Conservation (phyloP, 1,140 invertebrate genomes). For the Cherax destructor region DNA sequence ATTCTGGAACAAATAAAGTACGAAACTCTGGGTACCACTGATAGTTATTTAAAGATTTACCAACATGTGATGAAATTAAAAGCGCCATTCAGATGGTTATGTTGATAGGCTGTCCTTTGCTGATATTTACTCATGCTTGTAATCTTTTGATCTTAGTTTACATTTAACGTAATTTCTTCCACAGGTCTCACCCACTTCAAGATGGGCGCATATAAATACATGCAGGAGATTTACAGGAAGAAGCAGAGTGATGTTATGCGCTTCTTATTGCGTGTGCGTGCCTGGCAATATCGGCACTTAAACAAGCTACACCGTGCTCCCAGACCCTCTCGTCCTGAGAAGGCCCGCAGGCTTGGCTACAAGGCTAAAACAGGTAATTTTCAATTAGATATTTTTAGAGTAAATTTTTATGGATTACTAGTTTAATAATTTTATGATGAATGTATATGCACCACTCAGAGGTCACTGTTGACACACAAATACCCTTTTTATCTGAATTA, state of each 20-base stretch:
- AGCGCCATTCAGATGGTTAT: not conserved
- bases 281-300: conserved; percentile 98
- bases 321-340: conserved; percentile 97
- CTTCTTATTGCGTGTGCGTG: conserved; percentile 93
- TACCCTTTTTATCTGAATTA: conserved; percentile 37
- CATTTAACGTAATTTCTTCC: not conserved
- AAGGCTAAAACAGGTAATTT: conserved; percentile 94
- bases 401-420: not conserved
- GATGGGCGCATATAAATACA: conserved; percentile 99
- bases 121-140: not conserved
- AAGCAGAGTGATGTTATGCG: conserved; percentile 99
- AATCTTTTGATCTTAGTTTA: not conserved
- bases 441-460: conserved; percentile 3
- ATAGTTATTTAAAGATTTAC: too few species aligned
- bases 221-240: conserved; percentile 98
- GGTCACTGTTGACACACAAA: not conserved
- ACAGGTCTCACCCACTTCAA: conserved; percentile 58
- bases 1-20: too few species aligned
- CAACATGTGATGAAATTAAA: not conserved
- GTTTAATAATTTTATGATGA: not conserved
- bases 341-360: conserved; percentile 97
- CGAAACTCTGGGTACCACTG: too few species aligned
- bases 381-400: not conserved
- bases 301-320: conserved; percentile 95
- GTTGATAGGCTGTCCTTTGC: not conserved